Conservation (phyloP, 2,113 vertebrate species). For the Sander vitreus region DNA sequence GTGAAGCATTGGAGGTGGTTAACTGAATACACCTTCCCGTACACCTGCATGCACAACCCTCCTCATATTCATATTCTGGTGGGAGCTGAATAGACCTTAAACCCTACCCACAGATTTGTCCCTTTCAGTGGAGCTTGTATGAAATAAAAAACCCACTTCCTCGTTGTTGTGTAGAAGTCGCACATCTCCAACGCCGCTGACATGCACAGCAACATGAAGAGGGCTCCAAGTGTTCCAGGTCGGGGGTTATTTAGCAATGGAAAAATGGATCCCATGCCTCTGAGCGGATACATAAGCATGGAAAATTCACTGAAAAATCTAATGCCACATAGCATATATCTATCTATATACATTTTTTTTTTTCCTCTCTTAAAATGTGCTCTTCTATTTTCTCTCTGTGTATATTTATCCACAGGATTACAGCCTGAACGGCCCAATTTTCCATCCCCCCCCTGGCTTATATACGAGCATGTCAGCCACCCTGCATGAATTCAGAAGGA, state of each 20-base stretch:
- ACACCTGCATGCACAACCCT: slow-evolving; percentile 32
- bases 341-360: too few relatives aligned
- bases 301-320: background rate
- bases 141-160: background rate
- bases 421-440: background rate
- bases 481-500: slow-evolving; percentile 12
- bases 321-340: background rate
- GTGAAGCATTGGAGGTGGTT: background rate
- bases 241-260: background rate
- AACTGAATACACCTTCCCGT: slow-evolving; percentile 2
- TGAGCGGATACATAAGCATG: background rate
- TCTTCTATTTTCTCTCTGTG: background rate
- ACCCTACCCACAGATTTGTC: background rate
- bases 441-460: background rate
- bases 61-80: background rate
- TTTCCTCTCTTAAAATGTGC: background rate
- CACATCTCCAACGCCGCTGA: background rate
- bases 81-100: slow-evolving; percentile 8
- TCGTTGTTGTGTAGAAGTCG: background rate
- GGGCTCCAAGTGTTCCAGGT: background rate
- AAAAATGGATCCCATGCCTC: background rate
- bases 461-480: background rate
- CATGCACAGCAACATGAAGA: slow-evolving; percentile 25
- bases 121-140: background rate
- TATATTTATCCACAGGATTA: slow-evolving; percentile 1